A percentile compares a stretch with the other conserved stretches of the same genome.
Evolutionary conservation across 2,888 invertebrate genomes (phyloP).

Genomic region (Autographa pulchrina): DNA sequence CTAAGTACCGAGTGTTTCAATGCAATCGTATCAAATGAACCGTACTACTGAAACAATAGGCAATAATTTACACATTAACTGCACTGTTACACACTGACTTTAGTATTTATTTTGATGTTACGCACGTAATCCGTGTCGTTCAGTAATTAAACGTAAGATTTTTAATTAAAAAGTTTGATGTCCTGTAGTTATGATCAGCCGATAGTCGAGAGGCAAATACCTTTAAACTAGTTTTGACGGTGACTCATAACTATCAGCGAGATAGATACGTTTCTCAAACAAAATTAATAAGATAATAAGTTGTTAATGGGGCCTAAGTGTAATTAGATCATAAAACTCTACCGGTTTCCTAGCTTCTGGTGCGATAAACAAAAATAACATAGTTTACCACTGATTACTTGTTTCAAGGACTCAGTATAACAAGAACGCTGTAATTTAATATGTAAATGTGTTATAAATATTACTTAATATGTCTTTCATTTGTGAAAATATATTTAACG

Average conservation of each 20-base stretch:
- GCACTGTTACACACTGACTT: slow-evolving; percentile 71
- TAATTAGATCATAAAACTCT: slow-evolving; percentile 44
- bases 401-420: slow-evolving; percentile 3
- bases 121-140: background rate
- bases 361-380: slow-evolving; percentile 33
- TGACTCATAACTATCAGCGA: slow-evolving; percentile 30
- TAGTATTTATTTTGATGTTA: slow-evolving; percentile 45
- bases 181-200: background rate
- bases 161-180: background rate
- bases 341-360: slow-evolving; percentile 44
- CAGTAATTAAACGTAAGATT: background rate
- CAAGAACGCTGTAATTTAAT: slow-evolving; percentile 11
- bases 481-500: slow-evolving; percentile 1
- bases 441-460: slow-evolving; percentile 24
- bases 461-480: slow-evolving; percentile 12
- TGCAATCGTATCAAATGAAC: slow-evolving; percentile 69
- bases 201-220: background rate
- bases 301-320: slow-evolving; percentile 27
- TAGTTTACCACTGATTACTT: slow-evolving; percentile 25
- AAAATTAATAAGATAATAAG: slow-evolving; percentile 33
- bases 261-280: slow-evolving; percentile 37
- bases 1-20: slow-evolving; percentile 51
- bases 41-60: slow-evolving; percentile 75
- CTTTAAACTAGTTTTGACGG: slow-evolving; percentile 18
- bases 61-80: slow-evolving; percentile 73